A percentile compares a stretch with the other conserved stretches of the same genome.
Evolutionary conservation across 2,888 invertebrate species (phyloP).

Genomic region (Platycnemis pennipes): DNA sequence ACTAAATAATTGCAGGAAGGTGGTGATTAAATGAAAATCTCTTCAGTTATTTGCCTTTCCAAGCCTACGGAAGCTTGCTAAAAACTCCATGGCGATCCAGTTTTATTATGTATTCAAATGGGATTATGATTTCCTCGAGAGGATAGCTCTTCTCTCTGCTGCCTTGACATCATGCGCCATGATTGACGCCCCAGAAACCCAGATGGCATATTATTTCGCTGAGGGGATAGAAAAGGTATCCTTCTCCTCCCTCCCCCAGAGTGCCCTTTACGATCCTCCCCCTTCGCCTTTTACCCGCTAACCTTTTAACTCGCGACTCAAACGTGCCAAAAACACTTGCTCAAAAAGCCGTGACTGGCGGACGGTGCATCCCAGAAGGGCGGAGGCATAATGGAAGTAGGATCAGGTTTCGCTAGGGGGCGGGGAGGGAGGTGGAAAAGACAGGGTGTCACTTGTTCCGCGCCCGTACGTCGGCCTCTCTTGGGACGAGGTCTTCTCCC

Average conservation of each 20-base stretch:
- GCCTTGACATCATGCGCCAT: background rate
- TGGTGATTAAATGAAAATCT: too few relatives aligned
- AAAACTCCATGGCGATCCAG: too few relatives aligned
- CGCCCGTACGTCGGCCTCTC: background rate
- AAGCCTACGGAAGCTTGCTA: too few relatives aligned
- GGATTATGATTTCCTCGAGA: too few relatives aligned
- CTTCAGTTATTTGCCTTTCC: too few relatives aligned
- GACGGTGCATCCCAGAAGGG: background rate
- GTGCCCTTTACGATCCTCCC: background rate
- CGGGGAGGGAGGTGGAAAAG: background rate
- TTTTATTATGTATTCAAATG: too few relatives aligned
- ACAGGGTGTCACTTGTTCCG: background rate
- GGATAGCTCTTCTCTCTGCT: background rate
- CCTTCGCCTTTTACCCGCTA: background rate
- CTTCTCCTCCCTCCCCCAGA: background rate
- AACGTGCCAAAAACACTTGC: conserved; percentile 25
- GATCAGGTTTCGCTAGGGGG: background rate
- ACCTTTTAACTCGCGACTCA: background rate
- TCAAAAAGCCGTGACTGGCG: conserved; percentile 24
- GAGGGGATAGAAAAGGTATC: background rate
- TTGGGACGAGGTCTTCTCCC: background rate
- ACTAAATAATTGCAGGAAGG: too few relatives aligned
- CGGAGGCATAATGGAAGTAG: background rate
- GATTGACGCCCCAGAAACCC: background rate
- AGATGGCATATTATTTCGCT: background rate